These are phyloP conservation scores for Oreochromis grahami DNA, from an alignment of 2,797 vertebrate genomes.

Conservation along the genomic window DNA sequence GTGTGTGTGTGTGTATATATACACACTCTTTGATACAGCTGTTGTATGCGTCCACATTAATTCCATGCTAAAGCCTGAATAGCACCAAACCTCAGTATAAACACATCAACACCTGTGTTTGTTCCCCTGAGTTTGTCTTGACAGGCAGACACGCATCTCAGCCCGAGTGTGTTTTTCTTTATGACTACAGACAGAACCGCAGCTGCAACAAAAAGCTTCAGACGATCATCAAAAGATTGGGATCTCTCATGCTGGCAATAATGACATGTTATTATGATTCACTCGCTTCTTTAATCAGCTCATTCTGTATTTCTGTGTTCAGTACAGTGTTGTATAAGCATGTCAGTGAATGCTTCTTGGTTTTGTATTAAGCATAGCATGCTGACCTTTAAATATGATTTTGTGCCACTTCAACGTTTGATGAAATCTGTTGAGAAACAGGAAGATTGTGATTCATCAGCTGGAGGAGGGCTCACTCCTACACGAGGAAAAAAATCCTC, in stretches of 20 bases:
- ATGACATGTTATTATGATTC: not conserved
- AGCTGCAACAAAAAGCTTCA: not conserved
- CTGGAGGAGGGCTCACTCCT: not conserved
- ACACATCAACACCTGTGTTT: not conserved
- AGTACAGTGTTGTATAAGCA: not conserved
- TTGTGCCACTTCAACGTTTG: not conserved
- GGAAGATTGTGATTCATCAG: slow-evolving; percentile 8
- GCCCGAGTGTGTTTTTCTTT: not conserved
- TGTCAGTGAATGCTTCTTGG: not conserved
- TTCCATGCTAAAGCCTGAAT: not conserved
- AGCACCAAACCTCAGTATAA: not conserved
- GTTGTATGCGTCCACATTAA: no score
- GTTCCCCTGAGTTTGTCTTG: not conserved
- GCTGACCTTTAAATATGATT: slow-evolving; percentile 1
- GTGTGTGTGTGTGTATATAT: no score
- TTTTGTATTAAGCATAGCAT: not conserved
- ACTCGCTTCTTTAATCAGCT: not conserved
- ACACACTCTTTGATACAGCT: no score
- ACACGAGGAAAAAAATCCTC: not conserved
- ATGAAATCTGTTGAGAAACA: not conserved
- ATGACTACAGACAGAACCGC: not conserved
- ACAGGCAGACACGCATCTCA: not conserved
- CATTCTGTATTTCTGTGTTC: not conserved
- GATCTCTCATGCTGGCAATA: not conserved
- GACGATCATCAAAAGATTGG: not conserved